Evolutionary conservation across 2,113 vertebrate genomes (phyloP), one percentile per base, ranked within the genome.

Genomic region (Corynorhinus townsendii): DNA sequence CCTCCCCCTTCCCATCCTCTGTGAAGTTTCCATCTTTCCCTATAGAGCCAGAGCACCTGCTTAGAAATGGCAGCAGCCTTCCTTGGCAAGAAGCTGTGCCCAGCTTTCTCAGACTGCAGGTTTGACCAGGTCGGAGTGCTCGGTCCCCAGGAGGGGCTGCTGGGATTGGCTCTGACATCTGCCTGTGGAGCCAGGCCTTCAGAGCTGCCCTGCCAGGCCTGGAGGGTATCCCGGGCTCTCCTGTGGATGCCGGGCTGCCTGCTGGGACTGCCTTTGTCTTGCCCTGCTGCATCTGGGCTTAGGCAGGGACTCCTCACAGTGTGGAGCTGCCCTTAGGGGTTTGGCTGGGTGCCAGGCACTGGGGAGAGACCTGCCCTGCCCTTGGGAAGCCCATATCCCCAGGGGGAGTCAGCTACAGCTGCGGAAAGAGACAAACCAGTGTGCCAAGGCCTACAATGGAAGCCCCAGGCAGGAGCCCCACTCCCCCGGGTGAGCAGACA

Each of bases 201-300:
- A 66, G 91, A 93, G 94, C 94, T 92, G 96, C 91, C 93, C 94
- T 75, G 79, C 85, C 69, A 54, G 77, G 52, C 89, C 90, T 89
- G 92, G 82, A 95, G 89, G 84, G 69, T 8, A 47, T 47, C 43
- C 4, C 22, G 86, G 85, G 75, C 75, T 80, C 71, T 89, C 68
- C 72, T 28, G 52, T 11, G 19, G 91, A 54, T 54, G 81, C 75
- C 14, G 0, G 43, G 88, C 52, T 64, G 75, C 94, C 86, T 52
- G 68, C 75, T 33, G 45, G 12, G 54, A 62, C 89, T 72, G 91
- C 71, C 83, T 93, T 96, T 94, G 93, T 96, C 84, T 77, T 30
- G 14, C 64, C 89, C 89, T 95, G 91, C 86, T 90, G 76, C 66
- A 1, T 76, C 89, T 93, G 93, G 86, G 62, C 87, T 87, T 59